Percentiles rank a stretch among this genome's conserved stretches.
phyloP scores from a whole-genome alignment of 2,113 vertebrate species.

The Pitta sordida region DNA sequence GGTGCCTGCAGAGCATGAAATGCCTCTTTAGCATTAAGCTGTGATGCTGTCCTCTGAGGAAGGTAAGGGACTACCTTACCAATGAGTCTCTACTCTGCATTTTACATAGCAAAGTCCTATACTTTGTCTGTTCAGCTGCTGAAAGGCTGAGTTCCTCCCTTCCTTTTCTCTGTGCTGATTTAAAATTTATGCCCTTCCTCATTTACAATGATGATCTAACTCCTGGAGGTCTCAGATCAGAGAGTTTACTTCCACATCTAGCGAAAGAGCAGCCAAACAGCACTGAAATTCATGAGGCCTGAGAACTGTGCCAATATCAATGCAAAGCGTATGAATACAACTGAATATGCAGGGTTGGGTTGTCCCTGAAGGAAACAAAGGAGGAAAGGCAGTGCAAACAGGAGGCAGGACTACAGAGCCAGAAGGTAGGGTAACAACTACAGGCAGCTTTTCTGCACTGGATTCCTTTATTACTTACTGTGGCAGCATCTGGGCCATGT shows the following conservation, averaged over 20 bases:
- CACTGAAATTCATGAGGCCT: not conserved
- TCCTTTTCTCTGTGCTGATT: not conserved
- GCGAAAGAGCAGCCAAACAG: not conserved
- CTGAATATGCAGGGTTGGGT: not conserved
- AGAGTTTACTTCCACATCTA: not conserved
- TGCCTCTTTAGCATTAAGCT: not conserved
- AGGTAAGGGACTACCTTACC: not conserved
- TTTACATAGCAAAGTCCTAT: not conserved
- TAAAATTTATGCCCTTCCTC: not conserved
- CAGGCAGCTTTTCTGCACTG: not conserved
- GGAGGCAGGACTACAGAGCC: not conserved
- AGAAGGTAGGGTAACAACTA: not conserved
- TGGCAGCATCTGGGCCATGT: conserved; percentile 88
- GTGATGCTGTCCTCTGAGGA: not conserved
- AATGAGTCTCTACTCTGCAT: not conserved
- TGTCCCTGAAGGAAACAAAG: not conserved
- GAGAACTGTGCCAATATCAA: not conserved
- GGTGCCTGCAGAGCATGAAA: not conserved
- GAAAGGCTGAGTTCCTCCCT: not conserved
- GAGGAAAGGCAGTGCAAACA: not conserved
- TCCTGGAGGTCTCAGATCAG: not conserved
- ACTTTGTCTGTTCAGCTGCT: not conserved
- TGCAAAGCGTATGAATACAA: not conserved
- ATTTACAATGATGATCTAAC: not conserved
- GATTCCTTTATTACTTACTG: conserved; percentile 70